A percentile compares a stretch with the other conserved stretches of the same genome.
These are phyloP conservation scores for Mesembrinibis cayennensis DNA, from an alignment of 2,113 vertebrate species.

Conservation along the genomic window DNA sequence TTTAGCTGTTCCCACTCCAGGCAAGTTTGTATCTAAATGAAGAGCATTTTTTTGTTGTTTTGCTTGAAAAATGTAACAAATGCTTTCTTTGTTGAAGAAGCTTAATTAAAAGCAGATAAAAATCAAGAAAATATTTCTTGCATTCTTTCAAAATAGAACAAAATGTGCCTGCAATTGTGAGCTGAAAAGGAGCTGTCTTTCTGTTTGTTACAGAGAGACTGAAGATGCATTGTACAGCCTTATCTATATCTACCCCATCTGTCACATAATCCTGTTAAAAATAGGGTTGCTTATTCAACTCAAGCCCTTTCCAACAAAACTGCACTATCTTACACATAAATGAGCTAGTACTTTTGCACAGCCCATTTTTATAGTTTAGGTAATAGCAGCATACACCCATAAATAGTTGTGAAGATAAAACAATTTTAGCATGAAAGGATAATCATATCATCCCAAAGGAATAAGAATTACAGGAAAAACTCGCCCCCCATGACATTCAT, in stretches of 20 bases:
- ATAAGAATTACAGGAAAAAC: constrained; percentile 30
- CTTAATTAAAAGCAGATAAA: constrained; percentile 85
- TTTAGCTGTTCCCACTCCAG: not conserved
- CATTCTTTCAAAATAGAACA: constrained; percentile 72
- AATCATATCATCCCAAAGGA: constrained; percentile 14
- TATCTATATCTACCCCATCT: constrained; percentile 80
- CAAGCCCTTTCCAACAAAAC: constrained; percentile 43
- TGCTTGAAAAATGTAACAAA: constrained; percentile 45
- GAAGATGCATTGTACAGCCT: constrained; percentile 79
- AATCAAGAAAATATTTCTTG: constrained; percentile 74
- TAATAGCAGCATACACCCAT: not conserved
- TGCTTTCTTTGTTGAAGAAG: constrained; percentile 75
- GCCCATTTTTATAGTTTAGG: constrained; percentile 19
- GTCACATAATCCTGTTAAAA: constrained; percentile 81
- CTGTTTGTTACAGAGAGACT: constrained; percentile 72
- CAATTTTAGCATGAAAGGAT: constrained; percentile 9
- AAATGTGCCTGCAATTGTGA: constrained; percentile 74
- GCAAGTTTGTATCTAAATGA: not conserved
- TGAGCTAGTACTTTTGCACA: not conserved
- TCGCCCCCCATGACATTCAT: not conserved
- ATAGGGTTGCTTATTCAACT: constrained; percentile 58
- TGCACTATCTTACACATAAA: not conserved
- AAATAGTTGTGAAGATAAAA: constrained; percentile 26
- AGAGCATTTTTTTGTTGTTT: not conserved
- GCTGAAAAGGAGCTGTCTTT: constrained; percentile 60